phyloP scores from a whole-genome alignment of 2,797 vertebrate genomes.

The Taenioides sp. region DNA sequence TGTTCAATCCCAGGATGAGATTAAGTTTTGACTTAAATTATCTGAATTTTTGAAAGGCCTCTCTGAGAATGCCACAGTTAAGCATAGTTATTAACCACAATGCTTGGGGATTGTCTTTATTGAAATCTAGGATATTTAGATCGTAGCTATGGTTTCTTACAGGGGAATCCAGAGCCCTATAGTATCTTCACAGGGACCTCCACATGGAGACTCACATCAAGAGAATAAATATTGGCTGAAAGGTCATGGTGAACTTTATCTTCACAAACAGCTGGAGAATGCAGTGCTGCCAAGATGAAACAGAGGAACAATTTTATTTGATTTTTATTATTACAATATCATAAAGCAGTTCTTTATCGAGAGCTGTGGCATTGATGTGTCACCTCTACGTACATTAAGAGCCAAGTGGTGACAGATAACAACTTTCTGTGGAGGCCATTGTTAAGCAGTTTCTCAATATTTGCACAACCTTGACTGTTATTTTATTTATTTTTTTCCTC shows the following conservation, averaged over 20 bases:
- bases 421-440: conserved; percentile 48
- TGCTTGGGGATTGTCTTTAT: conserved; percentile 3
- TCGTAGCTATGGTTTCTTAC: conserved; percentile 36
- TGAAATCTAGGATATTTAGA: conserved; percentile 37
- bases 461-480: conserved; percentile 63
- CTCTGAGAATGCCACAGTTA: conserved; percentile 63
- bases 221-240: conserved; percentile 76
- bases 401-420: conserved; percentile 27
- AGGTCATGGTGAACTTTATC: conserved; percentile 81
- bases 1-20: conserved; percentile 73
- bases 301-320: conserved; percentile 57
- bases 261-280: conserved; percentile 71
- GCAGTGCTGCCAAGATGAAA: conserved; percentile 69
- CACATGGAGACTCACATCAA: conserved; percentile 70
- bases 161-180: conserved; percentile 44
- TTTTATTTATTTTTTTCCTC: not conserved
- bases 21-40: conserved; percentile 67
- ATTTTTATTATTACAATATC: conserved; percentile 41
- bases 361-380: conserved; percentile 39
- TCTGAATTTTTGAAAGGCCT: conserved; percentile 59
- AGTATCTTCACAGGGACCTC: conserved; percentile 52
- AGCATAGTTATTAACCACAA: conserved; percentile 55
- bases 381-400: conserved; percentile 21
- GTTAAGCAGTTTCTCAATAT: conserved; percentile 52
- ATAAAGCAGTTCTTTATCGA: conserved; percentile 40